phyloP scores from a whole-genome alignment of 2,113 vertebrate species.

The Daubentonia madagascariensis region DNA sequence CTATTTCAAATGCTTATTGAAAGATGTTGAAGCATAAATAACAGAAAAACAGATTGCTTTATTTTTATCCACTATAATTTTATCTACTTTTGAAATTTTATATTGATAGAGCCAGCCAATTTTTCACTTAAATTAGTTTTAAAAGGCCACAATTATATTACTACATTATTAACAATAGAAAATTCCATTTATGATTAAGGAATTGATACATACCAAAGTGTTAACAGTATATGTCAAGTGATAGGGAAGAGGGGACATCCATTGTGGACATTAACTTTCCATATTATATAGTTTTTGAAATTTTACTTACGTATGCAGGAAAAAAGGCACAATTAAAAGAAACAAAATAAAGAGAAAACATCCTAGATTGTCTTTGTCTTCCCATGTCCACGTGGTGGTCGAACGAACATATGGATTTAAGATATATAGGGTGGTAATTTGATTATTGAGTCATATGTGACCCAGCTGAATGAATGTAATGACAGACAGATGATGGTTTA shows the following conservation, averaged over 20 bases:
- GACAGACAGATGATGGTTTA: slow-evolving; percentile 70
- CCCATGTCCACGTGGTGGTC: slow-evolving; percentile 36
- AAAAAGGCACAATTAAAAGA: slow-evolving; percentile 10
- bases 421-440: slow-evolving; percentile 75
- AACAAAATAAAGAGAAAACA: slow-evolving; percentile 49
- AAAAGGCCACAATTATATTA: slow-evolving; percentile 10
- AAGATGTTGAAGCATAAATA: slow-evolving; percentile 9
- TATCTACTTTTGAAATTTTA: slow-evolving; percentile 29
- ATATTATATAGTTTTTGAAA: slow-evolving; percentile 6
- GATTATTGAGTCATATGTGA: slow-evolving; percentile 74
- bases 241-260: background rate
- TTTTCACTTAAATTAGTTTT: slow-evolving; percentile 49
- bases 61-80: slow-evolving; percentile 37
- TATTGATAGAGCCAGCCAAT: slow-evolving; percentile 23
- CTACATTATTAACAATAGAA: slow-evolving; percentile 9
- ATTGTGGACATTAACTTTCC: background rate
- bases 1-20: slow-evolving; percentile 30
- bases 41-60: slow-evolving; percentile 2
- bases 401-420: slow-evolving; percentile 52
- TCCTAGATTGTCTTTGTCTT: slow-evolving; percentile 58
- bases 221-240: slow-evolving; percentile 1
- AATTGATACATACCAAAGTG: background rate
- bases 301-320: background rate
- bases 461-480: slow-evolving; percentile 68
- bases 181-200: slow-evolving; percentile 12